These are phyloP conservation scores for Bombus waltoni DNA, from an alignment of 1,140 invertebrate genomes.

Conservation along the genomic window DNA sequence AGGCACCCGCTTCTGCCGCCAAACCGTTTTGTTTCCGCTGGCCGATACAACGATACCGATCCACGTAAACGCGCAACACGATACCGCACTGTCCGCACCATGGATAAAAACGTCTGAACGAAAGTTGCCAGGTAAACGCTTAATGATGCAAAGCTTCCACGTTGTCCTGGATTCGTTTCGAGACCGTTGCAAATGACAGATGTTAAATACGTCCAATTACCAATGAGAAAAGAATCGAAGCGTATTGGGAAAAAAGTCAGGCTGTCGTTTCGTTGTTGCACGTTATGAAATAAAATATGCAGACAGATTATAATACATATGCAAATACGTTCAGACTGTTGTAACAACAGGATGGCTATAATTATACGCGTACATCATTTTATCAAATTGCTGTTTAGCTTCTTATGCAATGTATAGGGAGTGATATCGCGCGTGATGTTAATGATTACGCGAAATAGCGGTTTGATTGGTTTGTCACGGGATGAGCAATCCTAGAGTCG, in stretches of 20 bases:
- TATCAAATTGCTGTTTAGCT: too few species aligned
- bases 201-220: not conserved
- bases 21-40: not conserved
- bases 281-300: not conserved
- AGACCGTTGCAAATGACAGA: not conserved
- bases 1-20: not conserved
- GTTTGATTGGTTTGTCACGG: too few species aligned
- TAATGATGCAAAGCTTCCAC: constrained; percentile 3
- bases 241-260: not conserved
- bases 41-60: not conserved
- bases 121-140: not conserved
- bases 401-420: too few species aligned
- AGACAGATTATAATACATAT: too few species aligned
- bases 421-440: too few species aligned
- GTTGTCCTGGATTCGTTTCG: not conserved
- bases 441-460: too few species aligned
- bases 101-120: not conserved
- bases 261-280: not conserved
- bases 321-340: too few species aligned
- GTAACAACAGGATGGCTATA: too few species aligned
- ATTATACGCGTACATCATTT: too few species aligned
- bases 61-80: not conserved
- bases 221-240: not conserved
- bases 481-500: too few species aligned
- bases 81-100: not conserved